phyloP scores from a whole-genome alignment of 2,888 invertebrate species.

The Graphium colonna region DNA sequence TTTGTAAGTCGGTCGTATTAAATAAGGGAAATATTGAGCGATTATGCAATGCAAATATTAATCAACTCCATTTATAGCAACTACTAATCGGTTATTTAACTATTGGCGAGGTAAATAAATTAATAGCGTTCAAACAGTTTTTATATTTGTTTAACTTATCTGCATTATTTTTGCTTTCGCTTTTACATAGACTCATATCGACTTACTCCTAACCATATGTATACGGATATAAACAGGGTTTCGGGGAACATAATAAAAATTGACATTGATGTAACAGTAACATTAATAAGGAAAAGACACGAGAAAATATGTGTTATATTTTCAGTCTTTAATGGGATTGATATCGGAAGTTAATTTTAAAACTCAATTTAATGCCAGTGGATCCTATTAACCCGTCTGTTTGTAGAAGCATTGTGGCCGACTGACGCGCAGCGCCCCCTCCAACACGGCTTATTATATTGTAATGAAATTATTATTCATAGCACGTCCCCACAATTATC shows the following conservation, averaged over 20 bases:
- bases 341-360: constrained; percentile 45
- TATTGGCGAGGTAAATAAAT: no score
- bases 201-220: no score
- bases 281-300: neutral
- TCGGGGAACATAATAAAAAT: constrained; percentile 18
- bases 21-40: no score
- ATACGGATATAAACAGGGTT: no score
- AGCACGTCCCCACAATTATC: constrained; percentile 53
- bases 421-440: constrained; percentile 21
- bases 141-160: no score
- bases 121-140: no score
- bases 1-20: no score
- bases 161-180: no score
- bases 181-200: no score
- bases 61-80: no score
- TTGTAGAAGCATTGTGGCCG: constrained; percentile 40
- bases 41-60: no score
- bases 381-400: constrained; percentile 47
- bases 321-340: constrained; percentile 27
- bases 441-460: constrained; percentile 20
- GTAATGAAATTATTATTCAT: constrained; percentile 57
- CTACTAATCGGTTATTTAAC: no score
- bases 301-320: constrained; percentile 25
- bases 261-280: constrained; percentile 11
- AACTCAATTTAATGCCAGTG: constrained; percentile 43